These are phyloP conservation scores for Esox masquinongy DNA, from an alignment of 2,797 vertebrate species.

Conservation along the genomic window DNA sequence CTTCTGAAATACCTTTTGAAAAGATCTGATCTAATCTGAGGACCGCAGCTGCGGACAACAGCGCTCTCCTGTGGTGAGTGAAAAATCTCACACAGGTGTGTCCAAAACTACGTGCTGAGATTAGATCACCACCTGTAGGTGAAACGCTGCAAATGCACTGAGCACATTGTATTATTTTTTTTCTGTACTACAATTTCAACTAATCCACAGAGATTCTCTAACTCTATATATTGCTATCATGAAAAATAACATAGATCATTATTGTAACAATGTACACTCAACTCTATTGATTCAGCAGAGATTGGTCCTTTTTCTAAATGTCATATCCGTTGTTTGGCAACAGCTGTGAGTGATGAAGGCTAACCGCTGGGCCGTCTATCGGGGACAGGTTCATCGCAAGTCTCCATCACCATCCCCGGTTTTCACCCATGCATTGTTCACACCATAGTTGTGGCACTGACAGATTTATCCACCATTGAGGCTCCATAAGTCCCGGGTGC, in stretches of 20 bases:
- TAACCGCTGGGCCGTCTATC: not conserved
- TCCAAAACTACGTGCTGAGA: not conserved
- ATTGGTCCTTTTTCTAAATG: not conserved
- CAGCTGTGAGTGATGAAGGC: not conserved
- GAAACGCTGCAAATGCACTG: not conserved
- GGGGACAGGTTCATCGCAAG: not conserved
- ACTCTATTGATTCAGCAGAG: not conserved
- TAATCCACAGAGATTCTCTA: not conserved
- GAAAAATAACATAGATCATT: not conserved
- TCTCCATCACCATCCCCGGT: not conserved
- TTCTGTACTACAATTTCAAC: not conserved
- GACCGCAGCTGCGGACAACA: not conserved
- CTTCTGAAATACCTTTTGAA: too few species aligned
- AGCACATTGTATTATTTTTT: not conserved
- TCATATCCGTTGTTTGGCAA: not conserved
- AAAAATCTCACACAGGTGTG: not conserved
- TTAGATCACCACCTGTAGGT: constrained; percentile 6
- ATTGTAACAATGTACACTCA: not conserved
- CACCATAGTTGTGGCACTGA: not conserved
- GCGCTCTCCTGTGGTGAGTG: not conserved
- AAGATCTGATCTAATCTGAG: too few species aligned
- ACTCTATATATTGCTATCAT: not conserved
- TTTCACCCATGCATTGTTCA: not conserved
- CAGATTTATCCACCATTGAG: not conserved
- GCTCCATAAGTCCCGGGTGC: not conserved